These are phyloP conservation scores for Trichechus manatus DNA, from an alignment of 2,113 vertebrate species.

Conservation along the genomic window DNA sequence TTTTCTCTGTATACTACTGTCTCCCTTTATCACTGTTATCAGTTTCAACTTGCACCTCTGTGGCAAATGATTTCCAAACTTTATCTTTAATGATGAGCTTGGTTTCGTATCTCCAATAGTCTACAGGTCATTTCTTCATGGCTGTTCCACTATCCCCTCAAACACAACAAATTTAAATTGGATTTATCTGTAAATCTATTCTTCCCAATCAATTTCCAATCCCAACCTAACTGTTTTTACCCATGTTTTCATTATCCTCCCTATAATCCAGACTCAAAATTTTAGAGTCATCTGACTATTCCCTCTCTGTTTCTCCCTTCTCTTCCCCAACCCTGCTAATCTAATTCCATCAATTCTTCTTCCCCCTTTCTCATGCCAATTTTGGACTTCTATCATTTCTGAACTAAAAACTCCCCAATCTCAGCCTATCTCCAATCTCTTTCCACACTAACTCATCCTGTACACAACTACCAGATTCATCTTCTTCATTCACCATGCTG, in stretches of 20 bases:
- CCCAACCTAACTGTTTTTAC: background rate
- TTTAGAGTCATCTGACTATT: conserved; percentile 35
- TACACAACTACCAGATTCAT: conserved; percentile 1
- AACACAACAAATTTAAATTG: conserved; percentile 40
- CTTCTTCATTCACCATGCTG: conserved; percentile 33
- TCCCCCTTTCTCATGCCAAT: conserved; percentile 35
- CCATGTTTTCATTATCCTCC: conserved; percentile 23
- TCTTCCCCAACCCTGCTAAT: background rate
- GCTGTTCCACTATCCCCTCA: conserved; percentile 15
- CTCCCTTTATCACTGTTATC: background rate
- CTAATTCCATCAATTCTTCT: conserved; percentile 49
- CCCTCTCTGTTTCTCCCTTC: conserved; percentile 13
- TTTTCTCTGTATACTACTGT: background rate
- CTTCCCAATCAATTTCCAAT: conserved; percentile 63
- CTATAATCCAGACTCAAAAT: conserved; percentile 18
- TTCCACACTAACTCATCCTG: background rate
- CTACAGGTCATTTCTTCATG: conserved; percentile 24
- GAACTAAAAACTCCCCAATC: background rate
- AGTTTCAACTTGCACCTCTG: conserved; percentile 53
- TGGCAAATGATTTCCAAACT: conserved; percentile 48
- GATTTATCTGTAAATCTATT: conserved; percentile 18
- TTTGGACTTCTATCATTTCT: conserved; percentile 30
- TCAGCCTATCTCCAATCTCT: conserved; percentile 3
- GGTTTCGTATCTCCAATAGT: conserved; percentile 22
- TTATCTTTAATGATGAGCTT: conserved; percentile 47